phyloP scores from a whole-genome alignment of 1,140 invertebrate species.

The Anagrus nilaparvatae region DNA sequence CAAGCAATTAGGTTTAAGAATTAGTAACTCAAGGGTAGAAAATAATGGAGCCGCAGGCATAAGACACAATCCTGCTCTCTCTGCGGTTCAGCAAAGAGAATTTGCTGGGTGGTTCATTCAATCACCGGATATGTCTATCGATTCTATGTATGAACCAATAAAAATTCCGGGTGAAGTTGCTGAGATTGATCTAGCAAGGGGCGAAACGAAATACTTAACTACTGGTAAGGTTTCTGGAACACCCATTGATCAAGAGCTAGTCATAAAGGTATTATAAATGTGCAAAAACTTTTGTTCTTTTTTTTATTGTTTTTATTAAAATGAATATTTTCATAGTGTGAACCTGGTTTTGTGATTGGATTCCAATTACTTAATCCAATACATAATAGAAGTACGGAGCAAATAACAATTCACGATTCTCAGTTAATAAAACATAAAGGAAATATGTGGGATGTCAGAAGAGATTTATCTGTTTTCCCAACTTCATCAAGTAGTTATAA shows the following conservation, averaged over 20 bases:
- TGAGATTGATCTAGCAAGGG: constrained; percentile 56
- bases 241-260: constrained; percentile 46
- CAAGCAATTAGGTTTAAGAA: constrained; percentile 74
- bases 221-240: constrained; percentile 53
- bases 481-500: constrained; percentile 74
- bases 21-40: constrained; percentile 66
- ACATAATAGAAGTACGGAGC: constrained; percentile 74
- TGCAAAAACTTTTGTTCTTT: not conserved
- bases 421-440: constrained; percentile 49
- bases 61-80: constrained; percentile 82
- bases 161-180: constrained; percentile 50
- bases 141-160: constrained; percentile 58
- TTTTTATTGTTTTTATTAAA: not conserved
- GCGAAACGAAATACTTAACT: constrained; percentile 67
- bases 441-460: constrained; percentile 63
- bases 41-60: constrained; percentile 83
- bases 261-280: constrained; percentile 34
- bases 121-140: constrained; percentile 50
- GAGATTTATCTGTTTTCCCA: constrained; percentile 79
- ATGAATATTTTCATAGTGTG: constrained; percentile 39
- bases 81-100: constrained; percentile 76
- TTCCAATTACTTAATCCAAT: constrained; percentile 81
- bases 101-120: constrained; percentile 84
- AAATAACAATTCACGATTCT: constrained; percentile 67
- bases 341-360: constrained; percentile 66